phyloP scores from a whole-genome alignment of 2,113 vertebrate genomes.

The Egretta garzetta region DNA sequence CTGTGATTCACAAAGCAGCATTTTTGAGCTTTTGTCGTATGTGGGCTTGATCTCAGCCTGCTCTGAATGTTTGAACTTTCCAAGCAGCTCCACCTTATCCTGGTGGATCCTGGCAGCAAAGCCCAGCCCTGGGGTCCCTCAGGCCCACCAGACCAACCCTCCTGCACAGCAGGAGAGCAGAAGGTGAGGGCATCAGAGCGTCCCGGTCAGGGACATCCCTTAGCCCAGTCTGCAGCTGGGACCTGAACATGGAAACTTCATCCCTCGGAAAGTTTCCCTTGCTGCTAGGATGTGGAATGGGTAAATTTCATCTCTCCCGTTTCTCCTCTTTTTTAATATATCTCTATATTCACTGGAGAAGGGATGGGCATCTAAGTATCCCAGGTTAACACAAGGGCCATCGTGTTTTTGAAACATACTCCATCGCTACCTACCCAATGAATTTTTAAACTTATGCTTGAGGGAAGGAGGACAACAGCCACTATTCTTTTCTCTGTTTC shows the following conservation, averaged over 20 bases:
- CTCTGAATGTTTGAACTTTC: neutral
- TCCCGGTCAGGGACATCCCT: neutral
- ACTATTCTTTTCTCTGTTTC: neutral
- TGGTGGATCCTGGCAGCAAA: neutral
- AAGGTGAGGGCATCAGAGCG: neutral
- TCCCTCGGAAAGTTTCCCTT: neutral
- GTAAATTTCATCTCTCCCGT: neutral
- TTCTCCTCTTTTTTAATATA: neutral
- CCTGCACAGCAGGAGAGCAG: neutral
- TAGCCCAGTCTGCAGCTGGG: neutral
- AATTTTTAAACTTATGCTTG: neutral
- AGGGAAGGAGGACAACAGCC: neutral
- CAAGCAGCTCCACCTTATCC: neutral
- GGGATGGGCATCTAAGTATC: neutral
- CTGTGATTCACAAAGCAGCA: neutral
- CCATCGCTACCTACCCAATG: neutral
- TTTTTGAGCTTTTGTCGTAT: neutral
- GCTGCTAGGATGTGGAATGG: neutral
- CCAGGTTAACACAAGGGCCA: neutral
- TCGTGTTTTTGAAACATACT: neutral
- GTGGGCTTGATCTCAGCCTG: neutral
- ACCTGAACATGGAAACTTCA: neutral
- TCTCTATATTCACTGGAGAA: neutral
- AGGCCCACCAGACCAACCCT: neutral
- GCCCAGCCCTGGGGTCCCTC: rapidly evolving